phyloP scores from a whole-genome alignment of 2,888 invertebrate genomes.

The Colletes collaris region DNA sequence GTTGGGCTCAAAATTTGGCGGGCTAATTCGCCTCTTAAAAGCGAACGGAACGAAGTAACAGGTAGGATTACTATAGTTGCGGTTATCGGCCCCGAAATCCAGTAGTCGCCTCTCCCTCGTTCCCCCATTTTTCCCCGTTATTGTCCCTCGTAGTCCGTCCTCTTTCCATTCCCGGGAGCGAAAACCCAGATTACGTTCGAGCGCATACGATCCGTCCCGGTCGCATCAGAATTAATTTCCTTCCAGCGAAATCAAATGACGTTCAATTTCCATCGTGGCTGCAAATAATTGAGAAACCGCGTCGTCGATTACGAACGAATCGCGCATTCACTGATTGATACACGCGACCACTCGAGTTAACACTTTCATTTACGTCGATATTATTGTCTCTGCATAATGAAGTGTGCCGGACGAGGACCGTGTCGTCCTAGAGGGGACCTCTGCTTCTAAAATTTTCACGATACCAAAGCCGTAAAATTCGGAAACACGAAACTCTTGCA shows the following conservation, averaged over 20 bases:
- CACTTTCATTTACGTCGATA: too few species aligned
- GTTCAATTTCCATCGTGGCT: slow-evolving; percentile 55
- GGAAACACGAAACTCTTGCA: too few species aligned
- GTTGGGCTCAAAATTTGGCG: slow-evolving; percentile 13
- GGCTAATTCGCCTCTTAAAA: slow-evolving; percentile 20
- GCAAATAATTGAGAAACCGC: slow-evolving; percentile 58
- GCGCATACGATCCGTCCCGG: slow-evolving; percentile 27
- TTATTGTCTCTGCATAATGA: too few species aligned
- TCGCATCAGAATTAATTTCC: slow-evolving; percentile 57
- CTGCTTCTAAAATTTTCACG: too few species aligned
- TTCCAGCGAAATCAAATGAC: slow-evolving; percentile 45
- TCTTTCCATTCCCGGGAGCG: background rate
- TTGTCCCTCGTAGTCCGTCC: background rate
- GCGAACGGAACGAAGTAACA: slow-evolving; percentile 38
- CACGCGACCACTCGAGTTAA: background rate
- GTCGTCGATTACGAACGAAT: slow-evolving; percentile 48
- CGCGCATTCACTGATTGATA: background rate
- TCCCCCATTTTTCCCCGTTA: slow-evolving; percentile 10
- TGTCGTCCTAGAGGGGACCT: too few species aligned
- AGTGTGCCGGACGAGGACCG: too few species aligned
- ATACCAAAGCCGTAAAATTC: too few species aligned
- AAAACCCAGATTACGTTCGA: slow-evolving; percentile 36
- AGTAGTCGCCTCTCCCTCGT: background rate
- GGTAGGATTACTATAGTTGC: slow-evolving; percentile 28
- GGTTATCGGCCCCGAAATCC: slow-evolving; percentile 16